Percentiles rank a stretch among this genome's conserved stretches.
phyloP scores from a whole-genome alignment of 2,888 invertebrate species.

The Chrysolina haemoptera region DNA sequence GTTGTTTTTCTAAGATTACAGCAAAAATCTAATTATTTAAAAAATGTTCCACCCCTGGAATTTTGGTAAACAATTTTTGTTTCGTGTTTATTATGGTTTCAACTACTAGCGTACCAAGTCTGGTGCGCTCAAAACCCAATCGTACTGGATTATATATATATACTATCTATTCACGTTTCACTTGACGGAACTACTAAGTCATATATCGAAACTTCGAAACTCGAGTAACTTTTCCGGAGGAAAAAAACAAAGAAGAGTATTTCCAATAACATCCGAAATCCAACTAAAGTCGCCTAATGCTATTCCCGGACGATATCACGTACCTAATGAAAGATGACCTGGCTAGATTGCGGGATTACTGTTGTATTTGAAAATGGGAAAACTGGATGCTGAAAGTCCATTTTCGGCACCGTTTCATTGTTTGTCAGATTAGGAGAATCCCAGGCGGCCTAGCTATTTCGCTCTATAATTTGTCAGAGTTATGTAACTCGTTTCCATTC shows the following conservation, averaged over 20 bases:
- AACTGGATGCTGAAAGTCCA: constrained; percentile 63
- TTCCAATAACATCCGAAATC: constrained; percentile 48
- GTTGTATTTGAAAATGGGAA: constrained; percentile 63
- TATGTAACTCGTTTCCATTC: constrained; percentile 36
- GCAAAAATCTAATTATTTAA: too few relatives aligned
- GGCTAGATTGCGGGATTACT: constrained; percentile 65
- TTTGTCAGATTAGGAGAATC: constrained; percentile 64
- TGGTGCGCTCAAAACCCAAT: too few relatives aligned
- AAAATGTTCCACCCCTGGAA: too few relatives aligned
- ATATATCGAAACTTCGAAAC: background rate
- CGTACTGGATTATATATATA: too few relatives aligned
- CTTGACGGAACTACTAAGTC: background rate
- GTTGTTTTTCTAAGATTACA: too few relatives aligned
- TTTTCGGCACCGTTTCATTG: constrained; percentile 66
- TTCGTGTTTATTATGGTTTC: too few relatives aligned
- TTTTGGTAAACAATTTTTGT: too few relatives aligned
- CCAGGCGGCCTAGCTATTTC: constrained; percentile 50
- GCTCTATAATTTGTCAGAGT: constrained; percentile 47
- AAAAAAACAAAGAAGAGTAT: constrained; percentile 41
- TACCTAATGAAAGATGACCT: constrained; percentile 64
- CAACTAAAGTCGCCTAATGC: constrained; percentile 50
- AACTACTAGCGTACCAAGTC: too few relatives aligned
- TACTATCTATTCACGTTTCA: too few relatives aligned
- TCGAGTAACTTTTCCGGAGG: constrained; percentile 29
- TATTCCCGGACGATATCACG: constrained; percentile 55